Evolutionary conservation across 2,113 vertebrate genomes (phyloP), one percentile per base, ranked within the genome.

Genomic region (Ophthalmolycus amberensis): DNA sequence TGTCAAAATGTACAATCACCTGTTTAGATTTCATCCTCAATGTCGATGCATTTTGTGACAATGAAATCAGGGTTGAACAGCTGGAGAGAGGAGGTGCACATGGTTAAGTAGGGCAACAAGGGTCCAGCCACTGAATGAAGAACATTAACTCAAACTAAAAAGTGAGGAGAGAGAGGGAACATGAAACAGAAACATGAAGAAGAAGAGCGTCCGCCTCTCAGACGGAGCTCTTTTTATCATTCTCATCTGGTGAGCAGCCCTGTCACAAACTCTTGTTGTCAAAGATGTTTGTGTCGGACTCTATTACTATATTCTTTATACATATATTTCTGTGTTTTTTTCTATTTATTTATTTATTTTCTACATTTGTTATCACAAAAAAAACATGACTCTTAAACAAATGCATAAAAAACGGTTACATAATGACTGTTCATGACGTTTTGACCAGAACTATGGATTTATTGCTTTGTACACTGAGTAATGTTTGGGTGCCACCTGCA

Each of bases 401-500:
- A 92, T 79, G 78, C 63, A 66, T 89, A 70, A 58, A 94, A 94
- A 92, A 92, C 93, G 89, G 93, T 93, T 95, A 97, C 94, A 94
- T 94, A 67, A 95, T 95, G 96, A 90, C 90, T 95, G 95, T 92
- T 88, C 66, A 76, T 91, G 89, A 93, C 75, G 65, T 80, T 71
- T 82, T 68, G 90, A 94, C 80, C 89, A 90, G 90, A 94, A 93
- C 93, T 92, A 92, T 92, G 90, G 92, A 95, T 95, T 96, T 96
- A 99, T 99, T 99, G 98, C 98, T 99, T 96, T 96, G 97, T 97
- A 97, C 97, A 98, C 96, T 96, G 95, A 94, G 96, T 95, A 71
- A 96, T 96, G 90, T 91, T 94, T 29, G 82, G 84, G 75, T 85
- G 85, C 86, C 79, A 42, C 56, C 80, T 85, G 76, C 69, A 77